Percentiles rank a stretch among this genome's conserved stretches.
phyloP scores from a whole-genome alignment of 2,888 invertebrate species.

The Ophioninae sp. region DNA sequence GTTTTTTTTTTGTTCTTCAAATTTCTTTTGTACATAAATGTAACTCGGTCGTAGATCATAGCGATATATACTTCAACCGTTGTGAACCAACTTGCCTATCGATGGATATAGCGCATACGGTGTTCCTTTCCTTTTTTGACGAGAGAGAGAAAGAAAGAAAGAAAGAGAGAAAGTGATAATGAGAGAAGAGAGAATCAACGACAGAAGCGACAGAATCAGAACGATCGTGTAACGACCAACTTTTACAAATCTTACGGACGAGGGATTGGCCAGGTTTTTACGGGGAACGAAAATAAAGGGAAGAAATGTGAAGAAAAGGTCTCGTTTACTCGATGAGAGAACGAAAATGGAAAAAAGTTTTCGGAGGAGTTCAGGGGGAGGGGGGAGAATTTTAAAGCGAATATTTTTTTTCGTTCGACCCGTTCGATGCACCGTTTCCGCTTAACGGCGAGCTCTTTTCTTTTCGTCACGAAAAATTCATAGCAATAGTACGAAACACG shows the following conservation, averaged over 20 bases:
- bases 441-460: not conserved
- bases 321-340: not conserved
- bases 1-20: constrained; percentile 34
- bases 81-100: constrained; percentile 74
- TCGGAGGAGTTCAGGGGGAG: no score
- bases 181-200: constrained; percentile 32
- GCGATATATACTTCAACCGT: constrained; percentile 69
- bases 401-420: not conserved
- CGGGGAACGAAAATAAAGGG: not conserved
- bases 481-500: not conserved
- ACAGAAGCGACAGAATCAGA: not conserved
- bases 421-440: not conserved
- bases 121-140: constrained; percentile 73
- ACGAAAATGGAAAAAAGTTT: no score
- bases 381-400: not conserved
- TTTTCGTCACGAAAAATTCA: constrained; percentile 7
- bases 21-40: constrained; percentile 74
- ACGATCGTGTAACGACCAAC: constrained; percentile 42
- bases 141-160: constrained; percentile 58
- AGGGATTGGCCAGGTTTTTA: not conserved
- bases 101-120: constrained; percentile 75
- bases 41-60: constrained; percentile 68
- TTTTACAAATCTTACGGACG: constrained; percentile 22
- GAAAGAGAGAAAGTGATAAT: constrained; percentile 10
- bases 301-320: not conserved